These are phyloP conservation scores for Tringa solitaria DNA, from an alignment of 2,113 vertebrate genomes.

Conservation along the genomic window DNA sequence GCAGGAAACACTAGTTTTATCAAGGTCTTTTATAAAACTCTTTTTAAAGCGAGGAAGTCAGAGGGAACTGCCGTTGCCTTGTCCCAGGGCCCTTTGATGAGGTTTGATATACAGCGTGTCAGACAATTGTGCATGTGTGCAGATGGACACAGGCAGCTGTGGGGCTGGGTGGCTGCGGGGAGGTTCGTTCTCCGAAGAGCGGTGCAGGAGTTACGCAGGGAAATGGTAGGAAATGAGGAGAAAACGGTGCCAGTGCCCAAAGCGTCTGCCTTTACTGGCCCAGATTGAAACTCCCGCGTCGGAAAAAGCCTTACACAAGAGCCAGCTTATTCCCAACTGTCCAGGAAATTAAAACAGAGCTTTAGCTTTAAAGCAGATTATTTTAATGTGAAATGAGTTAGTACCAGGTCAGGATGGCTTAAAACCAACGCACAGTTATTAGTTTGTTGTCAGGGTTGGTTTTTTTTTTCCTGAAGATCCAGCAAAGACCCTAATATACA, in stretches of 20 bases:
- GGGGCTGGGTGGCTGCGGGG: not conserved
- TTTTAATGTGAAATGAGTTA: not conserved
- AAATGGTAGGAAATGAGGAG: conserved; percentile 21
- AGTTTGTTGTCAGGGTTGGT: not conserved
- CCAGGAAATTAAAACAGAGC: conserved; percentile 28
- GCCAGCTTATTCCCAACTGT: not conserved
- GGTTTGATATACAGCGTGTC: conserved; percentile 13
- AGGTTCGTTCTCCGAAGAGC: not conserved
- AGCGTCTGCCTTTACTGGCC: rapidly evolving
- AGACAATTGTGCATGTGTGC: not conserved
- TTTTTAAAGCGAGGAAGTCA: conserved; percentile 54
- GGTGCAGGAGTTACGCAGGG: not conserved
- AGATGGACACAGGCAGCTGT: conserved; percentile 70
- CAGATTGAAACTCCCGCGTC: not conserved
- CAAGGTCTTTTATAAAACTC: conserved; percentile 59
- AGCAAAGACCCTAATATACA: not conserved
- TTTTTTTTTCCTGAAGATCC: not conserved
- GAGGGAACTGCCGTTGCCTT: conserved; percentile 55
- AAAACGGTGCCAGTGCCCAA: not conserved
- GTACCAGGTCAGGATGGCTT: not conserved
- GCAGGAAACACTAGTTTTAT: conserved; percentile 76
- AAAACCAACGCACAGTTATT: not conserved
- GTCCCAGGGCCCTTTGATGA: conserved; percentile 57
- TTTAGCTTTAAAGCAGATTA: not conserved
- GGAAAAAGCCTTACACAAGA: not conserved